phyloP scores from a whole-genome alignment of 2,113 vertebrate species.

The Philantomba maxwellii region DNA sequence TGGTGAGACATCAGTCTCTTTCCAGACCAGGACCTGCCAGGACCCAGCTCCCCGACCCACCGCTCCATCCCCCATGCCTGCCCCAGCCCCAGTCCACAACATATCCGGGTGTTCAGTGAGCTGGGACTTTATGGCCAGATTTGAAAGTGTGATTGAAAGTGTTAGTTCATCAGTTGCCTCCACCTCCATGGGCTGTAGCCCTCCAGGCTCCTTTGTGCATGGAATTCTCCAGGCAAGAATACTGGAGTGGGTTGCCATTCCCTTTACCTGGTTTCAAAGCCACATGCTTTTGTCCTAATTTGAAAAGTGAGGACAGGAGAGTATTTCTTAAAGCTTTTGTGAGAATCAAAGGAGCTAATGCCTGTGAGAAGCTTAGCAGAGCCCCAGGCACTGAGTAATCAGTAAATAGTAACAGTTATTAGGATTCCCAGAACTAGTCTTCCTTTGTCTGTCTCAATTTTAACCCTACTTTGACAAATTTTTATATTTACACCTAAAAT shows the following conservation, averaged over 20 bases:
- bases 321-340: background rate
- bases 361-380: background rate
- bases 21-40: background rate
- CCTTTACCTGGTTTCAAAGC: background rate
- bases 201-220: background rate
- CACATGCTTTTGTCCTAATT: background rate
- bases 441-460: background rate
- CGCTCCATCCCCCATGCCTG: fast-evolving
- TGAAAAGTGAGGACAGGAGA: background rate
- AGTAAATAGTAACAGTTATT: background rate
- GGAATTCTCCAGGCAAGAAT: background rate
- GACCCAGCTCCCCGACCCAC: background rate
- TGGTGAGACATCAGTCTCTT: background rate
- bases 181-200: background rate
- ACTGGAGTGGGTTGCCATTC: background rate
- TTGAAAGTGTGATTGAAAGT: background rate
- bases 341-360: background rate
- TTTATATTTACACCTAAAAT: background rate
- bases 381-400: too few relatives aligned
- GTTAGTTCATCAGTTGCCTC: background rate
- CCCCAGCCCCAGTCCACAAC: background rate
- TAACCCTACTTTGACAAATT: background rate
- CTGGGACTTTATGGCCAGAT: background rate
- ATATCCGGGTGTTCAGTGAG: background rate
- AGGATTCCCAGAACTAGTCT: background rate